Base-by-base conservation (phyloP, 2,113 vertebrate species). In the Cyprinodon tularosa region DNA sequence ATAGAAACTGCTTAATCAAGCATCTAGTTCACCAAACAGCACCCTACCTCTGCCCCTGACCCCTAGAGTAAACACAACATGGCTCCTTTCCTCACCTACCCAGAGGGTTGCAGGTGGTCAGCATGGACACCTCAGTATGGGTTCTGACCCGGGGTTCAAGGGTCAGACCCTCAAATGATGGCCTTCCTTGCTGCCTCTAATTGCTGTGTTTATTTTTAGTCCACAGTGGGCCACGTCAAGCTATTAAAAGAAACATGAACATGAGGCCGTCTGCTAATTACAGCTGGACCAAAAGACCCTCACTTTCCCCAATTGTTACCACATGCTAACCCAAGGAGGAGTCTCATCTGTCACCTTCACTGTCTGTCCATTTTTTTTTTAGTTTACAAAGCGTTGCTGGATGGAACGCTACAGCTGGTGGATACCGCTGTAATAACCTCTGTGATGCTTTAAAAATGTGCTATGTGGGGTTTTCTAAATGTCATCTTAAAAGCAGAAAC, bases 231-330 rank as follows among this genome's bases (percentile, higher is more conserved):
- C 94, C 88, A 93, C 94, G 95, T 88, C 86, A 90, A 82, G 93
- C 95, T 96, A 94, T 96, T 97, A 96, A 95, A 95, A 95, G 95
- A 94, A 96, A 95, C 88, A 85, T 91, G 94, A 91, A 94, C 91
- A 91, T 88, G 95, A 95, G 91, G 93, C 90, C 79, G 87, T 89
- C 85, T 93, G 93, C 95, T 96, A 96, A 96, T 95, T 96, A 94
- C 90, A 92, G 92, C 82, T 87, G 91, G 91, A 87, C 92, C 90
- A 79, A 76, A 87, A 88, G 91, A 92, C 92, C 93, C 90, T 91
- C 84, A 91, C 93, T 94, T 93, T 91, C 78, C 53, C 81, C 86
- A 90, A 95, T 95, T 90, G 93, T 85, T 93, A 78, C 94, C 94
- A 95, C 81, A 93, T 95, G 94, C 85, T 83, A 68, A 74, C 85